These are phyloP conservation scores for Trachops cirrhosus DNA, from an alignment of 2,797 vertebrate species.

Conservation along the genomic window DNA sequence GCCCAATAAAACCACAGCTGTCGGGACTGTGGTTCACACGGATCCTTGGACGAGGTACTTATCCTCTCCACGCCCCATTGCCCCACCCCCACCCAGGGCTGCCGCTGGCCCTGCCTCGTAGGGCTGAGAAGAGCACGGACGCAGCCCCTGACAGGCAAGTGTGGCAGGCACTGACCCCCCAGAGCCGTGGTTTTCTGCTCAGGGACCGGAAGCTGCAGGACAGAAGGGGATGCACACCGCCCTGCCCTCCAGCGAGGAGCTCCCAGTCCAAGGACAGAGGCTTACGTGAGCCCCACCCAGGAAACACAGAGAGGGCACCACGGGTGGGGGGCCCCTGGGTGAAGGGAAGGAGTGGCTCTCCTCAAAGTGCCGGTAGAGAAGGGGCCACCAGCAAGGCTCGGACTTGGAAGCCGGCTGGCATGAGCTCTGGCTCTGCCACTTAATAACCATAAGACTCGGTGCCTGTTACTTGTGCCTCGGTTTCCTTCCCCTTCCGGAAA, in stretches of 20 bases:
- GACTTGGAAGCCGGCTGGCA: not conserved
- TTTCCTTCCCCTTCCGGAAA: not conserved
- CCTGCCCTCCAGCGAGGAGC: not conserved
- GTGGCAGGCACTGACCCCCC: not conserved
- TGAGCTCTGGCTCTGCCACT: not conserved
- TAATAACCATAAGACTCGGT: not conserved
- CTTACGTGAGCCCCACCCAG: accelerated
- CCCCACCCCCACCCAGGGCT: not conserved
- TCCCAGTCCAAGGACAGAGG: not conserved
- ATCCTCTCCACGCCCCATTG: not conserved
- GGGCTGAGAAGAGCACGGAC: not conserved
- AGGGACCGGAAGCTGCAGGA: not conserved
- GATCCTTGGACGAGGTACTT: not conserved
- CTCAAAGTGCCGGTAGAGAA: not conserved
- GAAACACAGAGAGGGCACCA: not conserved
- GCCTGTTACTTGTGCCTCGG: not conserved
- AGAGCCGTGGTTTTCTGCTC: not conserved
- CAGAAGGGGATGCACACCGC: not conserved
- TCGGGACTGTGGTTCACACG: not conserved
- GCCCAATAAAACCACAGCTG: not conserved
- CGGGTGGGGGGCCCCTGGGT: accelerated
- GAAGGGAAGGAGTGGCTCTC: not conserved
- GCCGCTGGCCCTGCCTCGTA: accelerated
- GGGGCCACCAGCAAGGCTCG: not conserved
- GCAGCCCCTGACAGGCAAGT: not conserved